These are phyloP conservation scores for Pheucticus melanocephalus DNA, from an alignment of 2,113 vertebrate genomes.

Conservation along the genomic window DNA sequence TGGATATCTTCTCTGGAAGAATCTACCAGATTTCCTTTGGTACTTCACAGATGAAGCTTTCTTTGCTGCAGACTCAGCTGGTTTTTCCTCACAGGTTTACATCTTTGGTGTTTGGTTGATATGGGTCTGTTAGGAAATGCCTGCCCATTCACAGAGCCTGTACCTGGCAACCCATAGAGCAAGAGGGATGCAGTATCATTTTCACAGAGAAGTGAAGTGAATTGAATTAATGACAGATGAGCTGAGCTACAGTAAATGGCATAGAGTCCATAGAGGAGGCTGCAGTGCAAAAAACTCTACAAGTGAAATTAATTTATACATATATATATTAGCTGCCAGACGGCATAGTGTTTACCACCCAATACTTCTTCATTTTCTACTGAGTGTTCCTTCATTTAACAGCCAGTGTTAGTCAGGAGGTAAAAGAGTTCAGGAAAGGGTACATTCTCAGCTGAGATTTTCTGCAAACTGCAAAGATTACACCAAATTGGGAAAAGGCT, in stretches of 20 bases:
- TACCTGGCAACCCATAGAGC: rapidly evolving
- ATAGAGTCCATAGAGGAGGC: neutral
- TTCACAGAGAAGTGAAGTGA: neutral
- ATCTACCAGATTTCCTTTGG: neutral
- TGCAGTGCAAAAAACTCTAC: neutral
- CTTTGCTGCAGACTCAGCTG: neutral
- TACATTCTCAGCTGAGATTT: neutral
- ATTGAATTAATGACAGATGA: neutral
- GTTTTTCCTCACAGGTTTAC: neutral
- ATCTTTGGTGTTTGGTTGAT: neutral
- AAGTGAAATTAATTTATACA: neutral
- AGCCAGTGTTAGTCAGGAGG: neutral
- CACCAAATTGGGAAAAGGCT: neutral
- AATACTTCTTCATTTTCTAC: neutral
- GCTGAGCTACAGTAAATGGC: neutral
- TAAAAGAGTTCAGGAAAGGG: neutral
- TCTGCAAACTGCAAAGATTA: neutral
- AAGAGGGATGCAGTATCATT: neutral
- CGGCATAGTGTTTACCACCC: neutral
- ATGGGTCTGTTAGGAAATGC: neutral
- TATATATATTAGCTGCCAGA: neutral
- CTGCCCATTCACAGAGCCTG: neutral
- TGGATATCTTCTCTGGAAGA: neutral
- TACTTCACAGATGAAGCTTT: neutral
- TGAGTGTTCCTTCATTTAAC: neutral